A percentile compares a stretch with the other conserved stretches of the same genome.
These are phyloP conservation scores for Hipposideros armiger DNA, from an alignment of 2,113 vertebrate genomes.

Conservation along the genomic window DNA sequence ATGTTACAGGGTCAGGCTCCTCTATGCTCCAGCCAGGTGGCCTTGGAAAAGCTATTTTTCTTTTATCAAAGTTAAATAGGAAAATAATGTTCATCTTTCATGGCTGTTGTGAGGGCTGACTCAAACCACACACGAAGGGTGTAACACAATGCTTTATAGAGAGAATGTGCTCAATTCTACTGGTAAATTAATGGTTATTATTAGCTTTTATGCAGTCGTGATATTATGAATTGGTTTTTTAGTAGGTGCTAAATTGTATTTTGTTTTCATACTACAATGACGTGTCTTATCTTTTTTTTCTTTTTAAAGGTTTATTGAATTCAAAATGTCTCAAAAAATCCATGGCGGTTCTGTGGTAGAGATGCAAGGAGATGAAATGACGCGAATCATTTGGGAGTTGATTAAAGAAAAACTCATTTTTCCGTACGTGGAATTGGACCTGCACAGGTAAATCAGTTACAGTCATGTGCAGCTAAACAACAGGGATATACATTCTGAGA, in stretches of 20 bases:
- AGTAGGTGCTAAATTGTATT: conserved; percentile 35
- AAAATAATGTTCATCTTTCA: not conserved
- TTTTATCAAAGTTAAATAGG: not conserved
- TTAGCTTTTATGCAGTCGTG: not conserved
- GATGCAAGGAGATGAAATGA: conserved; percentile 99
- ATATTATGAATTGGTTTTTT: conserved; percentile 37
- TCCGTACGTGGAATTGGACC: conserved; percentile 95
- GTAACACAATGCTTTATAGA: not conserved
- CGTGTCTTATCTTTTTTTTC: not conserved
- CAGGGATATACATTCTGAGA: not conserved
- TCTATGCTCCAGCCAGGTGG: fast-evolving
- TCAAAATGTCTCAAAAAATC: conserved; percentile 96
- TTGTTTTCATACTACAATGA: conserved; percentile 20
- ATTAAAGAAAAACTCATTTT: conserved; percentile 99
- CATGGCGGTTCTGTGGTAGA: conserved; percentile 96
- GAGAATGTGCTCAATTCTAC: not conserved
- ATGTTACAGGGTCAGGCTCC: not conserved
- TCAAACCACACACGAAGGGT: not conserved
- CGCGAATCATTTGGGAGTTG: conserved; percentile 97
- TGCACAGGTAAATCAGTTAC: conserved; percentile 93
- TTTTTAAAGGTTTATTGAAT: conserved; percentile 68
- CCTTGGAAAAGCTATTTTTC: not conserved
- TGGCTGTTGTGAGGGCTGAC: not conserved
- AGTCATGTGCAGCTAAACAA: not conserved
- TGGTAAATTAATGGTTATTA: not conserved